Evolutionary conservation across 2,888 invertebrate genomes (phyloP), one percentile per base, ranked within the genome.

Genomic region (Crocallis elinguaria): DNA sequence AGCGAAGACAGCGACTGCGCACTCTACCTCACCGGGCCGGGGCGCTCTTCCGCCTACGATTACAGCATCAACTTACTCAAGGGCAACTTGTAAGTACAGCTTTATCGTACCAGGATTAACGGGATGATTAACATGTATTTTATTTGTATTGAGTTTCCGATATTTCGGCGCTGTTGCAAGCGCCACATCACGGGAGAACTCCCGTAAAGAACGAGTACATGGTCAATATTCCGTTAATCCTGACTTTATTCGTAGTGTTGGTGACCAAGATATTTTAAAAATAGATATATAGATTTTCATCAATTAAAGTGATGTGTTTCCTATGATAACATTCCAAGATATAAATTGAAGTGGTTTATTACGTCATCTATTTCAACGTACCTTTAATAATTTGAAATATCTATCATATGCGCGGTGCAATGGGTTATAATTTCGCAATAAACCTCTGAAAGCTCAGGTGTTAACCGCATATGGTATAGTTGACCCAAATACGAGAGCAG

Each of bases 21-120:
- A 5, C 90, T 97, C 35, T 89, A 96, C 69, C 88, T 97, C 60
- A 93, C 94, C 60, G 95, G 96, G 8, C 95, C 95, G 0, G 96
- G 96, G 49, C 93, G 96, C 70, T 95, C 96, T 62, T 96, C 95
- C 51, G 94, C 95, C 11, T 97, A 95, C 73, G 97, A 97, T 86
- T 97, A 97, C 84, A 95, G 95, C 73, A 94, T 96, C 69, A 97
- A 97, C 88, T 92, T 97, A 57, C 93, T 97, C 39, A 93, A 96
- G 70, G 96, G 96, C 63, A 93, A 94, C 69, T 92, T 94, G 96
- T 97, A 90, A 95, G 96, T 96, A 42, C 25, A 12, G 2, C 37
- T 9, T 8, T 13, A 21, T n/a, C n/a, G n/a, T n/a, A n/a, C n/a
- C n/a, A n/a, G n/a, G n/a, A n/a, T n/a, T n/a, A n/a, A n/a, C n/a